These are phyloP conservation scores for Drosophila ficusphila DNA, from an alignment of 1,140 invertebrate species.

Conservation along the genomic window DNA sequence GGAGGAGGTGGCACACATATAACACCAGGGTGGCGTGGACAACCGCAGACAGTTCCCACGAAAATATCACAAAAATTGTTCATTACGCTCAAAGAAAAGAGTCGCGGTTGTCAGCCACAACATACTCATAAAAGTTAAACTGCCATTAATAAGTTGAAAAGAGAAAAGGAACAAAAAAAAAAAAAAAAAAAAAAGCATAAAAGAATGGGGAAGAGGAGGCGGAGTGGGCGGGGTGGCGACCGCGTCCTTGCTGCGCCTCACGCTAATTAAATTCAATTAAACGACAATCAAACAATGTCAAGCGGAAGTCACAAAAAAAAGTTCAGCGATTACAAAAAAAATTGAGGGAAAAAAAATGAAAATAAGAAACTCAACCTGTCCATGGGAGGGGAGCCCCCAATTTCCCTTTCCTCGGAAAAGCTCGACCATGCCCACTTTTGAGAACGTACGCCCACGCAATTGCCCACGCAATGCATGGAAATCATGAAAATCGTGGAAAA, in stretches of 20 bases:
- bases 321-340: constrained; percentile 38
- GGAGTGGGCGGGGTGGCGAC: not conserved
- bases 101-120: constrained; percentile 50
- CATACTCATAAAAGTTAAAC: constrained; percentile 74
- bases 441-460: constrained; percentile 50
- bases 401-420: not conserved
- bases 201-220: constrained; percentile 1
- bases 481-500: constrained; percentile 39
- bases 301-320: constrained; percentile 69
- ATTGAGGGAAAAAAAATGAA: constrained; percentile 8
- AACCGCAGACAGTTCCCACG: constrained; percentile 51
- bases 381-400: constrained; percentile 11
- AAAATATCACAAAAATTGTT: not conserved
- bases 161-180: not conserved
- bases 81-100: not conserved
- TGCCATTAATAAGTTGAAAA: constrained; percentile 65
- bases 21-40: constrained; percentile 3
- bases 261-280: constrained; percentile 84
- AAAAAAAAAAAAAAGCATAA: constrained; percentile 1
- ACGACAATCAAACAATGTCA: constrained; percentile 84
- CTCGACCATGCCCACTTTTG: constrained; percentile 1
- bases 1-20: not conserved
- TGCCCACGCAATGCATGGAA: constrained; percentile 29
- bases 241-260: constrained; percentile 66
- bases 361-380: constrained; percentile 34